A percentile compares a stretch with the other conserved stretches of the same genome.
Conservation (phyloP, 1,140 invertebrate genomes). For the Musca domestica region DNA sequence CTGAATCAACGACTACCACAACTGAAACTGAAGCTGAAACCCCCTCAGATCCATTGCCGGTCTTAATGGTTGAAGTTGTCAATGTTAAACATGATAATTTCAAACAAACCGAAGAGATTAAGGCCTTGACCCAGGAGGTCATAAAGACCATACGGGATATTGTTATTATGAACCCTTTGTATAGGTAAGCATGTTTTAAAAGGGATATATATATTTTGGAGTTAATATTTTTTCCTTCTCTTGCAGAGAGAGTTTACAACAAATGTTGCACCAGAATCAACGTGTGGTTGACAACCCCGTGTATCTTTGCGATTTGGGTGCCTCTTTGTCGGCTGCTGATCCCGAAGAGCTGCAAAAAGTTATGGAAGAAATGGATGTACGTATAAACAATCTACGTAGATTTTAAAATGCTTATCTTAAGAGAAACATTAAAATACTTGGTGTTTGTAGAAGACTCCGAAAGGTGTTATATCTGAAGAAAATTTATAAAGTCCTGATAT, state of each 20-base stretch:
- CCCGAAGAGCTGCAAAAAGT: slow-evolving; percentile 89
- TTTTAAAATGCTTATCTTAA: too few species aligned
- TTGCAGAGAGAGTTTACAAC: slow-evolving; percentile 76
- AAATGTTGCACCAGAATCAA: slow-evolving; percentile 94
- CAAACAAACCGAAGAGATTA: slow-evolving; percentile 90
- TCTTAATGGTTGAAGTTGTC: slow-evolving; percentile 94
- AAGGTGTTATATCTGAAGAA: too few species aligned
- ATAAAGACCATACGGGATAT: slow-evolving; percentile 98
- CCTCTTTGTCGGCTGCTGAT: slow-evolving; percentile 91
- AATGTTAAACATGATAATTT: slow-evolving; percentile 91
- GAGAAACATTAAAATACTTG: too few species aligned
- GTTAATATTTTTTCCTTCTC: slow-evolving; percentile 6
- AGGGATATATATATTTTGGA: slow-evolving; percentile 7
- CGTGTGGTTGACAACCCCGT: slow-evolving; percentile 98
- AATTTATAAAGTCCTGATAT: too few species aligned
- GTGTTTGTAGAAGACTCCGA: too few species aligned
- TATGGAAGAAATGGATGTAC: slow-evolving; percentile 88
- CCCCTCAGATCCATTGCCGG: slow-evolving; percentile 45
- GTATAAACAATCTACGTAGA: too few species aligned
- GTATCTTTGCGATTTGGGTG: slow-evolving; percentile 94
- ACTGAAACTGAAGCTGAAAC: background rate
- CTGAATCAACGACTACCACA: background rate
- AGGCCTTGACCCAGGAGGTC: slow-evolving; percentile 94
- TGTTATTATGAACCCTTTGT: slow-evolving; percentile 92
- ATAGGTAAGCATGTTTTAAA: slow-evolving; percentile 57